Conservation (phyloP, 1,140 invertebrate species). For the Pentalonia nigronervosa region DNA sequence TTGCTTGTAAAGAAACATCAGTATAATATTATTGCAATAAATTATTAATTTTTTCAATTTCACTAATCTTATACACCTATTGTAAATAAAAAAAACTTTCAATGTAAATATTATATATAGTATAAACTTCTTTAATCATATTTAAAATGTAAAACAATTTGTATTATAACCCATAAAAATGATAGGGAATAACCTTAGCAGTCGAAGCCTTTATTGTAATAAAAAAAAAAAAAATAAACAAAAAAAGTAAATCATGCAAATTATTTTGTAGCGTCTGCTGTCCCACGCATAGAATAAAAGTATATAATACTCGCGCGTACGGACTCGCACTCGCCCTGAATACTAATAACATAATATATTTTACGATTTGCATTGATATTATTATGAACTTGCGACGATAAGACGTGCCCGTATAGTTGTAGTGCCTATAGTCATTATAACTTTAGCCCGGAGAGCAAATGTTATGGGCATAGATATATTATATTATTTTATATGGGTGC, state of each 20-base stretch:
- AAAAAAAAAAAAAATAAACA: no score
- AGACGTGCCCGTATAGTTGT: background rate
- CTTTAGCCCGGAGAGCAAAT: background rate
- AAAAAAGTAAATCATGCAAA: no score
- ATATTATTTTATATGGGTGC: background rate
- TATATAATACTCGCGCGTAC: background rate
- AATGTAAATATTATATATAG: no score
- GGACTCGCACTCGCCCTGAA: background rate
- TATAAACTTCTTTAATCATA: no score
- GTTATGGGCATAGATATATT: background rate
- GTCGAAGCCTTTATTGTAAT: no score
- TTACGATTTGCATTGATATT: slow-evolving; percentile 11
- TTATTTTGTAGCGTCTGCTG: background rate
- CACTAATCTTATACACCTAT: no score
- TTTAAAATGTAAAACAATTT: no score
- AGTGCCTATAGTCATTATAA: background rate
- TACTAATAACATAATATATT: slow-evolving; percentile 1
- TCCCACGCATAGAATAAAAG: background rate
- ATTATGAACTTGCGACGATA: background rate
- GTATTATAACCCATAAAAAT: no score
- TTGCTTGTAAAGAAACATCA: background rate
- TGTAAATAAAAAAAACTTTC: no score
- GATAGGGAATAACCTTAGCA: no score
- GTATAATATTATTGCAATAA: background rate
- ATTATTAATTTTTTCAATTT: no score